These are phyloP conservation scores for Speoplatyrhinus poulsoni DNA, from an alignment of 2,113 vertebrate species.

Conservation along the genomic window DNA sequence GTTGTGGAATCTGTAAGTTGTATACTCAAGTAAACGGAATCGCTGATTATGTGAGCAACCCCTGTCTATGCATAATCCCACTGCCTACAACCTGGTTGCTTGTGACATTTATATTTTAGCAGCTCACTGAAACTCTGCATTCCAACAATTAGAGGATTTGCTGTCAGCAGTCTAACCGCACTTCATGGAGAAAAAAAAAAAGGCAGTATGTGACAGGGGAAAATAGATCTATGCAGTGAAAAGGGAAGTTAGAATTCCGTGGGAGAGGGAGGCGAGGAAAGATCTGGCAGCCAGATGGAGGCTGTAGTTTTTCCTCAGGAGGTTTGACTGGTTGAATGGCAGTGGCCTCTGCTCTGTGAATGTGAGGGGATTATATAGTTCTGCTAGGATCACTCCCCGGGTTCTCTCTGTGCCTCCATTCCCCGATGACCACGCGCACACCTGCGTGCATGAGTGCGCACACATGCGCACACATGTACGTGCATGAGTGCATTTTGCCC, in stretches of 20 bases:
- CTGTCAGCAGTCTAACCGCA: constrained; percentile 63
- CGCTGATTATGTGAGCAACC: too few relatives aligned
- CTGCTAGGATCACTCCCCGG: constrained; percentile 22
- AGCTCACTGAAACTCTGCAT: constrained; percentile 49
- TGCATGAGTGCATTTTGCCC: constrained; percentile 14
- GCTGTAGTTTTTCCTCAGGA: constrained; percentile 50
- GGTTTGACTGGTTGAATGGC: constrained; percentile 57
- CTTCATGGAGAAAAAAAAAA: constrained; percentile 14
- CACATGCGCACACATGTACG: not conserved
- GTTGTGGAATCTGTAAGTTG: constrained; percentile 8
- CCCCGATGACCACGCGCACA: constrained; percentile 38
- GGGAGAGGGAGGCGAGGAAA: constrained; percentile 57
- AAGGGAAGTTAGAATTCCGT: constrained; percentile 65
- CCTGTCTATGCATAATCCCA: constrained; percentile 12
- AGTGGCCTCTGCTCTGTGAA: constrained; percentile 53
- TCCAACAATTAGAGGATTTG: constrained; percentile 60
- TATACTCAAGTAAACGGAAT: too few relatives aligned
- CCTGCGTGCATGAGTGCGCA: constrained; percentile 11
- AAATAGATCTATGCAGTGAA: constrained; percentile 57
- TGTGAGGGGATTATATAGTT: constrained; percentile 56
- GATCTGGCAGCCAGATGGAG: constrained; percentile 79
- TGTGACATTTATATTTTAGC: constrained; percentile 52
- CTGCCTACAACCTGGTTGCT: constrained; percentile 55
- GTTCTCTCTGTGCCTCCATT: constrained; percentile 17
- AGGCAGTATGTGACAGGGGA: constrained; percentile 43